These are phyloP conservation scores for Aselliscus stoliczkanus DNA, from an alignment of 2,797 vertebrate genomes.

Conservation along the genomic window DNA sequence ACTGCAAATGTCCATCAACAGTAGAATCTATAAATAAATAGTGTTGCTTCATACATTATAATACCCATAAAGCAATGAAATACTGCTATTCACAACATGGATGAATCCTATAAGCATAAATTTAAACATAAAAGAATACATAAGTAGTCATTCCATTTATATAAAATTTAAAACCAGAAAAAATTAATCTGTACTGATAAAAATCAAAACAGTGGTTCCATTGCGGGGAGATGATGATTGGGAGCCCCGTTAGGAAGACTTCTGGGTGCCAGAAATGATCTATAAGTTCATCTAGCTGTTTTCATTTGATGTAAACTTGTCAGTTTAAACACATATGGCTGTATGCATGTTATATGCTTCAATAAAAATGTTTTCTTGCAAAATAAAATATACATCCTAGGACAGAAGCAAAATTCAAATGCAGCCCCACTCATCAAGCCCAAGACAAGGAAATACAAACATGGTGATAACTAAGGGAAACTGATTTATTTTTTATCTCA, in stretches of 20 bases:
- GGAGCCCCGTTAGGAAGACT: neutral
- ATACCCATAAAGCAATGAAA: neutral
- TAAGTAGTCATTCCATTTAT: neutral
- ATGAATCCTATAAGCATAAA: neutral
- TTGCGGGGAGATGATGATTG: neutral
- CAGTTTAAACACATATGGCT: neutral
- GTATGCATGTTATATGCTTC: neutral
- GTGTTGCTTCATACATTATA: neutral
- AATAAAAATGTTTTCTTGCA: constrained; percentile 40
- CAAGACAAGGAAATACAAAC: neutral
- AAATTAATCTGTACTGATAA: neutral
- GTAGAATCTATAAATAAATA: neutral
- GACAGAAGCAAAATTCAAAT: neutral
- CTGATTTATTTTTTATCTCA: constrained; percentile 36
- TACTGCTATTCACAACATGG: neutral
- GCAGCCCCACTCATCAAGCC: neutral
- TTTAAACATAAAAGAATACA: neutral
- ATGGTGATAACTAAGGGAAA: constrained; percentile 6
- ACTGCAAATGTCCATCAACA: neutral
- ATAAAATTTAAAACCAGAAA: neutral
- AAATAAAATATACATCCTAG: constrained; percentile 40
- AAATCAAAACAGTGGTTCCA: neutral
- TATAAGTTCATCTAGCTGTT: neutral
- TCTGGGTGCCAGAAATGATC: neutral
- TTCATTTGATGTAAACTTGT: neutral